These are phyloP conservation scores for Labrus mixtus DNA, from an alignment of 2,113 vertebrate species.

Conservation along the genomic window DNA sequence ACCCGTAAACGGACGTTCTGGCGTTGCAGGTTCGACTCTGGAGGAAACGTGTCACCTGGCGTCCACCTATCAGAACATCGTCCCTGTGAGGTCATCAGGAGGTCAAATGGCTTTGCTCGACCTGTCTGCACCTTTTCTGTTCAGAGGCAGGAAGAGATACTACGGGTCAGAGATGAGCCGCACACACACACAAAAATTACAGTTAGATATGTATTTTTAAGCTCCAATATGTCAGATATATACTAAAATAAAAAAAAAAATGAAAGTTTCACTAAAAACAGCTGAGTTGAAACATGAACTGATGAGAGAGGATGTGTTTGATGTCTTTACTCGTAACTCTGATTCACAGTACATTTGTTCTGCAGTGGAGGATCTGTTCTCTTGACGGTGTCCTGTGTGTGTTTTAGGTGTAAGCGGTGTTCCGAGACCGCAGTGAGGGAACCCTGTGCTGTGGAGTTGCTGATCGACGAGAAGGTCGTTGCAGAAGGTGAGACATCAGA, in stretches of 20 bases:
- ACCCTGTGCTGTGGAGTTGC: conserved; percentile 25
- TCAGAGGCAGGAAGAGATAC: conserved; percentile 84
- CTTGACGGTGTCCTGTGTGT: not conserved
- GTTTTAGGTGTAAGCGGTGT: conserved; percentile 78
- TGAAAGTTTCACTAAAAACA: too few species aligned
- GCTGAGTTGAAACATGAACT: too few species aligned
- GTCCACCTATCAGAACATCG: conserved; percentile 84
- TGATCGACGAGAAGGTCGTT: conserved; percentile 65
- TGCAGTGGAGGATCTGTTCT: too few species aligned
- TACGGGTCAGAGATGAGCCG: conserved; percentile 86
- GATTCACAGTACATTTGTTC: too few species aligned
- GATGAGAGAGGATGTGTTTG: too few species aligned
- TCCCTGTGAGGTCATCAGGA: conserved; percentile 86
- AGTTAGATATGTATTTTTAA: too few species aligned
- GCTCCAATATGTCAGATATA: too few species aligned
- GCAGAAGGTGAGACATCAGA: conserved; percentile 70
- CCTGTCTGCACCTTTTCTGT: conserved; percentile 90
- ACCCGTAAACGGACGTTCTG: not conserved
- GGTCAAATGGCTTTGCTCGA: conserved; percentile 85
- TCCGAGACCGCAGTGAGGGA: conserved; percentile 61
- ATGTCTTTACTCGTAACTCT: too few species aligned
- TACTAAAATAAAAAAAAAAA: too few species aligned
- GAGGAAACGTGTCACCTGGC: conserved; percentile 85
- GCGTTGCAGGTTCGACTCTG: conserved; percentile 84
- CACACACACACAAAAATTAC: not conserved